phyloP scores from a whole-genome alignment of 2,797 vertebrate species.

The Eleutherodactylus coqui region DNA sequence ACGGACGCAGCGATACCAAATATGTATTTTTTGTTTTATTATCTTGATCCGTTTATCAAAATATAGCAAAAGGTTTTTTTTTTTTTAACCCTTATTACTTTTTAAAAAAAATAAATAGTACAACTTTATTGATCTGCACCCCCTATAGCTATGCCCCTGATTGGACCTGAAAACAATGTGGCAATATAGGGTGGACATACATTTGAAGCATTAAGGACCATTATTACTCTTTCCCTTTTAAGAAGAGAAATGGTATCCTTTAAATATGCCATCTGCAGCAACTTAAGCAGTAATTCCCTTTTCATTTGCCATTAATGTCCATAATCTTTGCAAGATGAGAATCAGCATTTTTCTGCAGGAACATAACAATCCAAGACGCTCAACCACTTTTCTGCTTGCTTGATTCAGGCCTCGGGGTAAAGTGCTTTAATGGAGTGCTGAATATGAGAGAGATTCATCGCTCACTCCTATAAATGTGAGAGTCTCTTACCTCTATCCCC shows the following conservation, averaged over 20 bases:
- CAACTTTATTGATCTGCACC: no score
- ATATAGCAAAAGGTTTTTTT: no score
- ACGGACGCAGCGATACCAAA: no score
- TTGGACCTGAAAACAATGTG: no score
- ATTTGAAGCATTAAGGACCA: neutral
- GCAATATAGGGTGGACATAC: no score
- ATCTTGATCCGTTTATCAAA: no score
- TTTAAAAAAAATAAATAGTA: no score
- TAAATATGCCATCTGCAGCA: neutral
- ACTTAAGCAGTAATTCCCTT: neutral
- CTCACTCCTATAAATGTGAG: neutral
- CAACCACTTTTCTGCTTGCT: conserved; percentile 19
- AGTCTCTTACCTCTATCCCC: conserved; percentile 10
- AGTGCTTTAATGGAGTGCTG: neutral
- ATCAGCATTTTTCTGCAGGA: conserved; percentile 9
- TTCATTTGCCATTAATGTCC: accelerated
- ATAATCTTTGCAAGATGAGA: conserved; percentile 3
- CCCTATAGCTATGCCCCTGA: no score
- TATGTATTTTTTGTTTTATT: no score
- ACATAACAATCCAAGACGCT: conserved; percentile 9
- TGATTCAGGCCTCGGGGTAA: conserved; percentile 1
- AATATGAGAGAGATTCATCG: conserved; percentile 1
- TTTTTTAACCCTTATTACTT: no score
- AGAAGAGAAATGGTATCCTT: neutral
- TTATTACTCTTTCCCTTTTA: neutral